Conservation (phyloP, 2,113 vertebrate genomes). For the Thinocorus orbignyianus region DNA sequence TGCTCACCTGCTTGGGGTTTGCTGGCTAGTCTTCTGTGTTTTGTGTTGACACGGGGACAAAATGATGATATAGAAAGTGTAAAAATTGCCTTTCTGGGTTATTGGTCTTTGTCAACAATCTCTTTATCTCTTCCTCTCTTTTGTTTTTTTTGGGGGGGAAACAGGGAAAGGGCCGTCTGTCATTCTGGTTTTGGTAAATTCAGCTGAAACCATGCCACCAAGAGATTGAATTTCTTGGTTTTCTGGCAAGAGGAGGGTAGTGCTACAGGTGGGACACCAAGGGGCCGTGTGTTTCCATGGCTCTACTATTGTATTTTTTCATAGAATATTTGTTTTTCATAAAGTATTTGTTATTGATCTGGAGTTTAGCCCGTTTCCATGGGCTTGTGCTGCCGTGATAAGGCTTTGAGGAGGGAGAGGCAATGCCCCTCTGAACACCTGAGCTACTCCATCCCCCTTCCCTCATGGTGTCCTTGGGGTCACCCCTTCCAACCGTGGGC, state of each 20-base stretch:
- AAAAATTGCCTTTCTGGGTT: background rate
- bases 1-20: fast-evolving
- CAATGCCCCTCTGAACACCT: fast-evolving
- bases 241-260: background rate
- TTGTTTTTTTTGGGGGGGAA: too few relatives aligned
- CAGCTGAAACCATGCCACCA: background rate
- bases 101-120: background rate
- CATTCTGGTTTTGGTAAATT: too few relatives aligned
- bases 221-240: background rate
- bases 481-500: fast-evolving
- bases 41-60: background rate
- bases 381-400: fast-evolving
- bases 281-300: fast-evolving
- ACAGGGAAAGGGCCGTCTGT: too few relatives aligned
- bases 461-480: background rate
- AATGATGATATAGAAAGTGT: background rate
- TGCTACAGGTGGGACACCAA: fast-evolving
- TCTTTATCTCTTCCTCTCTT: too few relatives aligned
- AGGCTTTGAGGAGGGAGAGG: background rate
- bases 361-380: fast-evolving
- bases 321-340: too few relatives aligned
- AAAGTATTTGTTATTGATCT: fast-evolving
- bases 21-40: background rate
- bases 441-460: background rate
- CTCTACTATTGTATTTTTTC: background rate